Evolutionary conservation across 2,888 invertebrate species (phyloP), one percentile per base, ranked within the genome.

Genomic region (Caenorhabditis sulstoni): DNA sequence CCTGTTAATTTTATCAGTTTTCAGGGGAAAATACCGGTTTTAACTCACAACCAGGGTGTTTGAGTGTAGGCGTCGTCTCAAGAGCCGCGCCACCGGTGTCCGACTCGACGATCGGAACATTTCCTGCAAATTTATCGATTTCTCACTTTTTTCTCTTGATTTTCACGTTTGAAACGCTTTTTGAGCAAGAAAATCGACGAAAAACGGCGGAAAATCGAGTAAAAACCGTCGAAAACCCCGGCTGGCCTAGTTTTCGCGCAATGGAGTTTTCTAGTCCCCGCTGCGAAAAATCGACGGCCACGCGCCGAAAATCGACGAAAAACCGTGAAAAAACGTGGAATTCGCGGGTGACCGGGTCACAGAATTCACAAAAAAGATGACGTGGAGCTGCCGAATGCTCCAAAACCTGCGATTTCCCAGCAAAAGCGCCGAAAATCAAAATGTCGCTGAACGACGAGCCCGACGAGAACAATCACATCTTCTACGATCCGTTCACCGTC

Each of bases 61-160:
- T 39, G 70, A 53, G 52, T 61, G 65, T n/a, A 64, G 45, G 45
- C 45, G 45, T 50, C 59, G 50, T 16, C 39, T 55, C 12, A 77
- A 18, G 39, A 61, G 14, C 18, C 55, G 53, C 37, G 61, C 49
- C 7, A 71, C n/a, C 4, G 70, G 53, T 52, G 58, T 67, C 64
- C 71, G 59, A 65, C 47, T 45, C 45, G 65, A 22, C 14, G 77
- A 65, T 22, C 78, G 78, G 47, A 73, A 68, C 78, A 79, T 79
- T 59, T 20, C 58, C 73, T 70, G 47, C 12, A 71, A 57, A 22
- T 16, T 11, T 18, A 35, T 41, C 18, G 35, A 57, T 59, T 50
- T 45, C 41, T 22, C 39, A 50, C 20, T 14, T 59, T 8, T 23
- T 20, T 47, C 9, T 22, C 20, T 14, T 59, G 2, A 18, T 20